phyloP scores from a whole-genome alignment of 2,797 vertebrate species.

The Caiman crocodilus region DNA sequence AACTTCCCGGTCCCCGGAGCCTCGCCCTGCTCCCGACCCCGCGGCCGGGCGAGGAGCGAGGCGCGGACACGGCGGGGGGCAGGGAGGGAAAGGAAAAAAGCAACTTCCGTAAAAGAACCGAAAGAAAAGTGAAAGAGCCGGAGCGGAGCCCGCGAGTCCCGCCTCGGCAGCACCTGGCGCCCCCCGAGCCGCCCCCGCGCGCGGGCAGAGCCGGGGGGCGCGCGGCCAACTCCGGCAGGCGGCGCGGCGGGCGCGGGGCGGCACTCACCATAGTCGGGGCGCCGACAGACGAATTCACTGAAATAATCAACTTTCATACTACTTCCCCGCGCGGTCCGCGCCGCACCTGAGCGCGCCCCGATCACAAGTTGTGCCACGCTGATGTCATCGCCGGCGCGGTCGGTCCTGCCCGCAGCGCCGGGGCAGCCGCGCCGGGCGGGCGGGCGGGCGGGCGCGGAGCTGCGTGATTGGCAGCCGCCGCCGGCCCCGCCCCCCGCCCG shows the following conservation, averaged over 20 bases:
- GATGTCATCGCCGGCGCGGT: conserved; percentile 81
- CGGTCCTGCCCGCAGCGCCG: conserved; percentile 80
- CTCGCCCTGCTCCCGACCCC: too few species aligned
- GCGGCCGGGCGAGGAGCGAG: background rate
- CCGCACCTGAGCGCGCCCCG: conserved; percentile 82
- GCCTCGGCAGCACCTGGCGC: conserved; percentile 32
- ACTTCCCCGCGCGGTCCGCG: conserved; percentile 59
- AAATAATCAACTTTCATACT: conserved; percentile 99
- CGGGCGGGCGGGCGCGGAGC: conserved; percentile 64
- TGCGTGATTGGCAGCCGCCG: conserved; percentile 89
- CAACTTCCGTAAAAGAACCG: conserved; percentile 80
- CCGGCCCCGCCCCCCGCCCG: conserved; percentile 85
- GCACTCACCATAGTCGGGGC: conserved; percentile 99
- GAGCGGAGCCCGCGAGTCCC: conserved; percentile 39
- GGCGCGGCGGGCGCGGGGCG: background rate
- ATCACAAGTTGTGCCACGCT: conserved; percentile 84
- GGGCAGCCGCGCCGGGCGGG: conserved; percentile 71
- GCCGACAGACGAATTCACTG: conserved; percentile 99
- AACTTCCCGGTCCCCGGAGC: conserved; percentile 69
- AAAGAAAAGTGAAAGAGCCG: conserved; percentile 80
- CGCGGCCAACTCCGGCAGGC: too few species aligned
- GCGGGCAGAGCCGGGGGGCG: background rate
- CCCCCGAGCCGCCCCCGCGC: conserved; percentile 7
- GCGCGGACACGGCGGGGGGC: background rate
- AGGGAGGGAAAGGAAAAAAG: background rate